These are phyloP conservation scores for Drosophila albomicans DNA, from an alignment of 1,140 invertebrate genomes.

Conservation along the genomic window DNA sequence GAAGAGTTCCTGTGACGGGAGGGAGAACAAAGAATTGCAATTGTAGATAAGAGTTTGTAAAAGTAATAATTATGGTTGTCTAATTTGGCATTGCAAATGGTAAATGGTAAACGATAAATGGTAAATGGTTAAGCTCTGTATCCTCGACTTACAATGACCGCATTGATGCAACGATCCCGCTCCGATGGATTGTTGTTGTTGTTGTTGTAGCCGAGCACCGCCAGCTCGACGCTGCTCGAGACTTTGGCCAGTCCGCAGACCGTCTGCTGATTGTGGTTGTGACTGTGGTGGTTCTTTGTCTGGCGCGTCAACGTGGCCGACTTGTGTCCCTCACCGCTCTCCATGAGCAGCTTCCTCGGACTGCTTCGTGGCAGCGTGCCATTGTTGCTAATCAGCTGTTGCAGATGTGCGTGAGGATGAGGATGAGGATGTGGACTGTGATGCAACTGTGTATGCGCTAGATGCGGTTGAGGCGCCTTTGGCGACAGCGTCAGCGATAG, in stretches of 20 bases:
- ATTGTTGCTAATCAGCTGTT: constrained; percentile 78
- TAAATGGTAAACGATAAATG: neutral
- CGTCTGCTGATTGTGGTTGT: constrained; percentile 22
- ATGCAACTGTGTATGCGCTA: neutral
- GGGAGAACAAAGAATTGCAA: neutral
- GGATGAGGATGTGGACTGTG: constrained; percentile 39
- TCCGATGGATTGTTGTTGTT: constrained; percentile 42
- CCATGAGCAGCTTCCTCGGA: constrained; percentile 67
- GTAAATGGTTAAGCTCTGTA: neutral
- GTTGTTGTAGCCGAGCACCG: constrained; percentile 47
- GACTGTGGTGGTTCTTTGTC: constrained; percentile 27
- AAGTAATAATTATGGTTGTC: neutral
- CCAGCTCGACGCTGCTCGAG: constrained; percentile 68
- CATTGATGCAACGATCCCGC: constrained; percentile 81
- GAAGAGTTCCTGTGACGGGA: constrained; percentile 92
- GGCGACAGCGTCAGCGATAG: constrained; percentile 11
- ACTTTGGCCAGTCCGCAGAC: constrained; percentile 67
- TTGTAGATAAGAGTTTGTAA: neutral
- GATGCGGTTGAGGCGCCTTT: neutral
- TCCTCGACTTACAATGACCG: constrained; percentile 76
- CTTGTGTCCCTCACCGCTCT: constrained; percentile 53
- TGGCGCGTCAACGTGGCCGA: constrained; percentile 78
- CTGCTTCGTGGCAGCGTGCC: constrained; percentile 75
- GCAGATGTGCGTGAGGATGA: constrained; percentile 57
- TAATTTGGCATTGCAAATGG: constrained; percentile 12